Base-by-base conservation (phyloP, 1,140 invertebrate species). In the Ceratosolen fusciceps region DNA sequence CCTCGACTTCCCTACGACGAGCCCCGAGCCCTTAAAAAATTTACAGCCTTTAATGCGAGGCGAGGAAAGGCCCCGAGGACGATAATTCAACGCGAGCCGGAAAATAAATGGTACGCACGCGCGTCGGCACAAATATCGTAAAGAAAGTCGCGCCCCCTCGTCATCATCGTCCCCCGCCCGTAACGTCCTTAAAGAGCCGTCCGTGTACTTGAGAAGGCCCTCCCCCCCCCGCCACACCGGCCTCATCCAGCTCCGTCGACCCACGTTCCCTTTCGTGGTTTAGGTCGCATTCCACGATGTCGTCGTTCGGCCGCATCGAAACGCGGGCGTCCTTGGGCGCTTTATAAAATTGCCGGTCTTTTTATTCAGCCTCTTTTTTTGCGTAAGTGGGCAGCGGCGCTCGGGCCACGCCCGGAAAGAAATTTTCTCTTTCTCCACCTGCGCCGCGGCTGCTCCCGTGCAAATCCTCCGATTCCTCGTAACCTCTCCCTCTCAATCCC, bases 271-370 rank as follows among this genome's bases (percentile, higher is more conserved):
- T 65, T 65, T 65, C 60, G 60, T 9, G 60, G 60, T 65, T 65
- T 65, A 65, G 60, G 60, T 19, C 34, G 31, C 71, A 52, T 52
- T 47, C 68, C 68, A 14, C 47, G 43, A 71, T 65, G 58, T 34
- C 19, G 58, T 62, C 0, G 58, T 62, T 62, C 19, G 68, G n/a
- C 10, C 16, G 29, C 24, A 16, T 52, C 43, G 68, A 49, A 49
- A 71, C 68, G 68, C 68, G 47, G 68, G 43, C 34, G 71, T 34
- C 71, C 71, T 73, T 73, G 71, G 31, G 31, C 52, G 52, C 52
- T 58, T 73, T 73, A 72, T 72, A 54, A 72, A 52, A 43, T 24
- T 49, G 70, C 29, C 26, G 24, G 29, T 26, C 0, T 39, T 52
- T 73, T 52, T 29, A 14, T 73, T 56, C 58, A 47, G 14, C 26